Percentiles rank a stretch among this genome's conserved stretches.
phyloP scores from a whole-genome alignment of 2,888 invertebrate species.

The Coenonympha arcania region DNA sequence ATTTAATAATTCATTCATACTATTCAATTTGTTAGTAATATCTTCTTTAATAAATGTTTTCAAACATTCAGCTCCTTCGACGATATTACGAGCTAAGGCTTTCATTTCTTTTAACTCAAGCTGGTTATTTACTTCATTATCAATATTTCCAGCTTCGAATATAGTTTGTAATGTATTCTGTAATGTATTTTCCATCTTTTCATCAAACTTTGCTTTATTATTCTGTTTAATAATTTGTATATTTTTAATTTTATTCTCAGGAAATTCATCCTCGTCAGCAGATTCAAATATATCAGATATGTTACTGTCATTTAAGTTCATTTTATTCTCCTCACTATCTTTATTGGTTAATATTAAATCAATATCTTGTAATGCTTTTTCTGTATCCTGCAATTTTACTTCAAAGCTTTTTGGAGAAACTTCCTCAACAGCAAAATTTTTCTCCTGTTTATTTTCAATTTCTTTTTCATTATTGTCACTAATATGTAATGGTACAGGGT shows the following conservation, averaged over 20 bases:
- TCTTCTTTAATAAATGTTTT: constrained; percentile 63
- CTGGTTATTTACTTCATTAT: constrained; percentile 46
- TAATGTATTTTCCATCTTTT: constrained; percentile 49
- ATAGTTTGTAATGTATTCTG: constrained; percentile 49
- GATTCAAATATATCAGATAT: constrained; percentile 3
- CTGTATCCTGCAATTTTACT: constrained; percentile 51
- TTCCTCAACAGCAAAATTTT: constrained; percentile 34
- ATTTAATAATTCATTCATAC: constrained; percentile 63
- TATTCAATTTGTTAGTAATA: constrained; percentile 66
- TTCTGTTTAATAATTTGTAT: not conserved
- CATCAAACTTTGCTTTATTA: constrained; percentile 37
- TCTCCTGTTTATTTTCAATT: constrained; percentile 17
- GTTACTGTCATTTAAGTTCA: not conserved
- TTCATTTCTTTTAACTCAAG: constrained; percentile 62
- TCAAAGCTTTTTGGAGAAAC: constrained; percentile 47
- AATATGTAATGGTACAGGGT: constrained; percentile 42
- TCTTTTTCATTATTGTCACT: constrained; percentile 34
- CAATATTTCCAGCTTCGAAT: constrained; percentile 41
- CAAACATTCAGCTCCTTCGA: constrained; percentile 62
- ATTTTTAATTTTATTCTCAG: not conserved
- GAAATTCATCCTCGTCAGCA: not conserved
- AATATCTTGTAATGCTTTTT: constrained; percentile 47
- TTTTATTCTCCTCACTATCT: constrained; percentile 2
- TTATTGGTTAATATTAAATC: constrained; percentile 40
- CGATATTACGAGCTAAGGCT: constrained; percentile 55